Evolutionary conservation across 2,888 invertebrate genomes (phyloP), one percentile per base, ranked within the genome.

Genomic region (Dolichopus griseipennis): DNA sequence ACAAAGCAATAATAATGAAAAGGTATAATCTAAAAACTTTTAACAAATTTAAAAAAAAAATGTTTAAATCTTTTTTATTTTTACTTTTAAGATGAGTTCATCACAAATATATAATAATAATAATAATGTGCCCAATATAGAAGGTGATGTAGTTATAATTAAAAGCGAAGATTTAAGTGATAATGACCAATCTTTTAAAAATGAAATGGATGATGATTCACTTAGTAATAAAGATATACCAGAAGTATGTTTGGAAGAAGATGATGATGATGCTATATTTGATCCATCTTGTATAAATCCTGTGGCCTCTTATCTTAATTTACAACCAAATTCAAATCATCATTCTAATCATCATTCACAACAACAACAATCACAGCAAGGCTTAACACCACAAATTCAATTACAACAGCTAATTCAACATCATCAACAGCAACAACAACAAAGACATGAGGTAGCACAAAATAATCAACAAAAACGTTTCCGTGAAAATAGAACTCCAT

Each of bases 81-180:
- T 62, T 41, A 67, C 8, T 37, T 52, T 52, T 12, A 4, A 52
- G 52, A 6, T 52, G 18, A 52, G 18, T 52, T 52, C 15, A 52
- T 52, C 52, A 52, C 52, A 52, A n/a, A 2, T 15, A n/a, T 52
- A 52, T 52, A 52, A 52, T 52, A 52, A 52, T n/a, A 52, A 52
- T 52, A 52, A 52, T n/a, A 52, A 52, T 52, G 6, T 18, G 15
- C 15, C 52, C 6, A 69, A 76, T 69, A 76, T 80, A 73, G 80
- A 81, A 69, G 77, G 75, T 61, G 80, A 80, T 70, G 78, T 81
- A 41, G 79, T 80, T 67, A 75, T 80, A 65, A 80, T 81, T 65
- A 81, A 81, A 74, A 80, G 80, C 22, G 80, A 81, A 72, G 80
- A 80, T 43, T 76, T 81, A 6, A 81, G 80, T 73, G 80, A 80